Evolutionary conservation across 2,888 invertebrate genomes (phyloP).

Genomic region (Eudemis profundana): DNA sequence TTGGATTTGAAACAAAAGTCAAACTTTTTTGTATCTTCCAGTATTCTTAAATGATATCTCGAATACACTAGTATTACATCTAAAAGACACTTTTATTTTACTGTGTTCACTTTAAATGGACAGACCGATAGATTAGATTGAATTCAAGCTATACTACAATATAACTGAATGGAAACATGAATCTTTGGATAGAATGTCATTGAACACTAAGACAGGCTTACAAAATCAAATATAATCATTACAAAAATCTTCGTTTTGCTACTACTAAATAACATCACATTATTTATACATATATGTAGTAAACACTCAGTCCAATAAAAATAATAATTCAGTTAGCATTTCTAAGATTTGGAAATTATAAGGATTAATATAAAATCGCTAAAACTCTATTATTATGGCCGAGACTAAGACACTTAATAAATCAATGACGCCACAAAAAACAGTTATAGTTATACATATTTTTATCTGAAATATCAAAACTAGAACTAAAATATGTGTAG

Average conservation of each 20-base stretch:
- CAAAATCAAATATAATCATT: conserved; percentile 40
- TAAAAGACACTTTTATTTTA: conserved; percentile 49
- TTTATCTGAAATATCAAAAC: neutral
- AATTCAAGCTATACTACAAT: conserved; percentile 52
- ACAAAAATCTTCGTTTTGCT: conserved; percentile 29
- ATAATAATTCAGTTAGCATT: conserved; percentile 23
- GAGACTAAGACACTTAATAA: conserved; percentile 46
- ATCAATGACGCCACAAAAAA: conserved; percentile 34
- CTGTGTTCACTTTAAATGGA: conserved; percentile 41
- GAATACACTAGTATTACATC: conserved; percentile 51
- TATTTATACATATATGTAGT: conserved; percentile 48
- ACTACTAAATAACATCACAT: conserved; percentile 50
- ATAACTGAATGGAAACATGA: conserved; percentile 51
- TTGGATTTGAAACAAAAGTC: neutral
- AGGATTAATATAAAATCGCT: conserved; percentile 25
- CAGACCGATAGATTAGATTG: conserved; percentile 35
- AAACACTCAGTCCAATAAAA: conserved; percentile 33
- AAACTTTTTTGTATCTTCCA: conserved; percentile 13
- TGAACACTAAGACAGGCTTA: conserved; percentile 50
- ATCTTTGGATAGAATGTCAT: conserved; percentile 68
- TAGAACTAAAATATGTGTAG: neutral
- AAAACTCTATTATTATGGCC: conserved; percentile 55
- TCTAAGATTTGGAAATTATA: conserved; percentile 28
- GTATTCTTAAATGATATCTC: conserved; percentile 60
- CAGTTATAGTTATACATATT: conserved; percentile 7